Base-by-base conservation (phyloP, 2,888 invertebrate genomes). In the Eumerus sabulonum region DNA sequence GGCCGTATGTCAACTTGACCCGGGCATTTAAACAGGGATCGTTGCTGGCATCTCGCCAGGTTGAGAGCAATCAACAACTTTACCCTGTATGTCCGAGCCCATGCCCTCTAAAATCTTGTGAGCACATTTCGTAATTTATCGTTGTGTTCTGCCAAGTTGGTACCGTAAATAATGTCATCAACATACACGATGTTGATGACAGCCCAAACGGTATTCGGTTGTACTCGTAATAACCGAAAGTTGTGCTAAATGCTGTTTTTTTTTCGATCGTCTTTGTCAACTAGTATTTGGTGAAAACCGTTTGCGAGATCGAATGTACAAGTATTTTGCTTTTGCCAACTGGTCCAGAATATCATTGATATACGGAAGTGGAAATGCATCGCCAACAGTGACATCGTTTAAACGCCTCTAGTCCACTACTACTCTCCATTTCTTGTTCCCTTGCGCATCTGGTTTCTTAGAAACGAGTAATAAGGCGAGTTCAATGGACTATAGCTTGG, bases 401-500 rank as follows among this genome's bases (percentile, higher is more conserved):
- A n/a, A n/a, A n/a, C n/a, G n/a, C n/a, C n/a, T n/a, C n/a, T 36
- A 36, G 17, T 53, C 36, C 14, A 36, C 38, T 17, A 36, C 16
- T 14, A 36, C 38, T 1, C 36, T n/a, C 53, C 38, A 36, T 53
- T 53, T 35, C 11, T 53, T 53, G 9, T 47, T 17, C 11, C 47
- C 47, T 47, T 47, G 47, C 7, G 47, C 47, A 16, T 47, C 47
- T 1, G 47, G 7, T 47, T 47, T 47, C 47, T 47, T 47, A 11
- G 47, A 17, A 3, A 51, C 51, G 16, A 36, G 16, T 35, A 53
- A 14, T 16, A 53, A n/a, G 11, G 56, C n/a, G n/a, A 56, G 11
- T 44, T 56, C 42, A 40, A 44, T 9, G 56, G 56, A 42, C 19
- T 59, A 19, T 59, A 59, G 19, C 59, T 59, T 19, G 35, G 57